Evolutionary conservation across 2,797 vertebrate genomes (phyloP).

Genomic region (Galaxias olidus): DNA sequence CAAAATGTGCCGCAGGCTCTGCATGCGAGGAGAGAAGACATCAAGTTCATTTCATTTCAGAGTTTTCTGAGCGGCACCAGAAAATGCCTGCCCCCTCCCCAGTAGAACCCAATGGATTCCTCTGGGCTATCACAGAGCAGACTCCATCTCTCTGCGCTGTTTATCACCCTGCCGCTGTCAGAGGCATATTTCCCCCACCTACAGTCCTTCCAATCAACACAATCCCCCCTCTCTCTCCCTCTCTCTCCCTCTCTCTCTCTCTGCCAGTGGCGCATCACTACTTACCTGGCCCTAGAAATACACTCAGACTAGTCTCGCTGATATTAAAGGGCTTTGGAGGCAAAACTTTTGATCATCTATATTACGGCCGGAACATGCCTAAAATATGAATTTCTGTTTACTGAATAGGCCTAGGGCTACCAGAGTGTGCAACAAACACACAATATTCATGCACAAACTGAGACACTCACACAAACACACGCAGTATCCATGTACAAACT

Average conservation of each 20-base stretch:
- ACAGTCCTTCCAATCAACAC: constrained; percentile 45
- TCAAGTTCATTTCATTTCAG: constrained; percentile 71
- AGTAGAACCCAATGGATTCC: constrained; percentile 54
- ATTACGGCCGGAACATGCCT: constrained; percentile 31
- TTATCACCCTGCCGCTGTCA: constrained; percentile 56
- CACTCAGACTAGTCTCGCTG: constrained; percentile 31
- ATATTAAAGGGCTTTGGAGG: constrained; percentile 36
- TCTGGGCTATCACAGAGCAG: constrained; percentile 45
- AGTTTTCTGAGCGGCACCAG: constrained; percentile 55
- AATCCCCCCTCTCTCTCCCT: constrained; percentile 32
- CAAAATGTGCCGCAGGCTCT: constrained; percentile 48
- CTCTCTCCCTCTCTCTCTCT: constrained; percentile 32
- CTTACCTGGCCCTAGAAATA: constrained; percentile 23
- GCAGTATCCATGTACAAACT: background rate
- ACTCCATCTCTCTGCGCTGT: constrained; percentile 55
- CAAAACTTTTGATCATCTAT: constrained; percentile 44
- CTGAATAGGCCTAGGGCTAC: constrained; percentile 26
- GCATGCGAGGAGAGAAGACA: constrained; percentile 58
- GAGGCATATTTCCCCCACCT: constrained; percentile 44
- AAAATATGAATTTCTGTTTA: constrained; percentile 29
- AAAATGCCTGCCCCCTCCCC: constrained; percentile 52
- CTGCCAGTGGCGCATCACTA: constrained; percentile 33
- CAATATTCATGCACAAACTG: background rate
- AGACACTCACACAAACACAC: background rate
- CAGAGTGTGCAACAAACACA: background rate